Evolutionary conservation across 2,113 vertebrate species (phyloP).

Genomic region (Crocuta crocuta): DNA sequence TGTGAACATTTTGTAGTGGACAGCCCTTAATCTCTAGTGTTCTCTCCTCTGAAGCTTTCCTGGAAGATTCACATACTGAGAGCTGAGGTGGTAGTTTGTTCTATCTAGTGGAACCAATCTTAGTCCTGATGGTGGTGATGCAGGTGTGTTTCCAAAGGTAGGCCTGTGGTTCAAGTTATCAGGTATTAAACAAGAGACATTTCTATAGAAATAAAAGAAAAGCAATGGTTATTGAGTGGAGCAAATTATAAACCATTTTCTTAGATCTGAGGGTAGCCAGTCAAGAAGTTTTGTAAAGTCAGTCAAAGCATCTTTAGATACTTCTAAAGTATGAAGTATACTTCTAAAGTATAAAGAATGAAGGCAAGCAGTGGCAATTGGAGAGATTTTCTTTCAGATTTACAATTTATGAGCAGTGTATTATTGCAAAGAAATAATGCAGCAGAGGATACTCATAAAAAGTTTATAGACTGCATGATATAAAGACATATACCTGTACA

Average conservation of each 20-base stretch:
- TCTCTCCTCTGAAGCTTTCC: not conserved
- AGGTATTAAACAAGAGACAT: not conserved
- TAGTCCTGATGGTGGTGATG: not conserved
- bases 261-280: not conserved
- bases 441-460: not conserved
- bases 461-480: not conserved
- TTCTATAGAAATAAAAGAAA: not conserved
- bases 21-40: not conserved
- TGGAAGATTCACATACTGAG: not conserved
- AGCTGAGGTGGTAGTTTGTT: not conserved
- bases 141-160: not conserved
- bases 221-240: not conserved
- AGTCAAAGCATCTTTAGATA: not conserved
- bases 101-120: not conserved
- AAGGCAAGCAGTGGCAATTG: not conserved
- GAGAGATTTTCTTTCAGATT: not conserved
- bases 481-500: conserved; percentile 80
- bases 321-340: too few species aligned
- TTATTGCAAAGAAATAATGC: not conserved
- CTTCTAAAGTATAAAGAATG: not conserved
- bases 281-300: not conserved
- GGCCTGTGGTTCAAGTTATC: not conserved
- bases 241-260: not conserved
- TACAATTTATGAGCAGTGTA: not conserved
- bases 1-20: not conserved